Evolutionary conservation across 2,888 invertebrate species (phyloP).

Genomic region (Drosophila bunnanda): DNA sequence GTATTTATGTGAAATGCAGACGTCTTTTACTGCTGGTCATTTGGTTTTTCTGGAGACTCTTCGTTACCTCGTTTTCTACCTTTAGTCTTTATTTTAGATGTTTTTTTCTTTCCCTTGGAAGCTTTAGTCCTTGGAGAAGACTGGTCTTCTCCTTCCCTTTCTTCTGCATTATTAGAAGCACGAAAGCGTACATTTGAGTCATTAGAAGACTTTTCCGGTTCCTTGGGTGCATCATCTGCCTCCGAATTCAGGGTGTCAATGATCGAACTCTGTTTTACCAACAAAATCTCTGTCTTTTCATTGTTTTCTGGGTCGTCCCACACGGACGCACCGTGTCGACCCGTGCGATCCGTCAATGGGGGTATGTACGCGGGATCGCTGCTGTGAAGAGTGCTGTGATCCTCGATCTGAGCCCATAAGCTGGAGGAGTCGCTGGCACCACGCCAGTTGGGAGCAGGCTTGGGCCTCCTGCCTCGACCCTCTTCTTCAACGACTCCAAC

Average conservation of each 20-base stretch:
- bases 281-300: constrained; percentile 11
- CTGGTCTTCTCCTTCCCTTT: not conserved
- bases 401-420: constrained; percentile 39
- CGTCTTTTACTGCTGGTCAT: not conserved
- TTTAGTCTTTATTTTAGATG: not conserved
- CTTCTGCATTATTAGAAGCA: too few species aligned
- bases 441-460: constrained; percentile 12
- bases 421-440: constrained; percentile 33
- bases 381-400: constrained; percentile 16
- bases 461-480: not conserved
- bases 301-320: not conserved
- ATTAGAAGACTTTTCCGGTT: too few species aligned
- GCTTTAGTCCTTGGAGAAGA: not conserved
- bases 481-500: not conserved
- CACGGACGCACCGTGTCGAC: not conserved
- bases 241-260: not conserved
- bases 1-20: not conserved
- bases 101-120: too few species aligned
- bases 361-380: not conserved
- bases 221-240: not conserved
- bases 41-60: not conserved
- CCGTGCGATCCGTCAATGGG: not conserved
- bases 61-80: too few species aligned
- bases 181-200: not conserved
- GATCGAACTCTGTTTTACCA: constrained; percentile 7